Conservation (phyloP, 2,888 invertebrate genomes). For the Pachliopta kotzebuea region DNA sequence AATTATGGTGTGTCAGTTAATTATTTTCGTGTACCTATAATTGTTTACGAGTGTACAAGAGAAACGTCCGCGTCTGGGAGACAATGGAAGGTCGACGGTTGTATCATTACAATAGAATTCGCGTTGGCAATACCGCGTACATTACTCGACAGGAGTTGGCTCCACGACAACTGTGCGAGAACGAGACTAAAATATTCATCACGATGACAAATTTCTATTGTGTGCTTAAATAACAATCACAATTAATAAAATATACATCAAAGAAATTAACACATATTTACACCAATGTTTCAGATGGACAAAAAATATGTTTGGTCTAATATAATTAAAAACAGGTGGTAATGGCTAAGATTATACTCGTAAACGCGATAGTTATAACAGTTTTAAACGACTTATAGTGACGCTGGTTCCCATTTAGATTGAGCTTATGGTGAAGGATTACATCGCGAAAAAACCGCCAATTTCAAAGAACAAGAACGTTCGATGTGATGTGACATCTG, state of each 20-base stretch:
- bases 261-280: conserved; percentile 1
- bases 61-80: conserved; percentile 57
- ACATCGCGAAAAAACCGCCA: no score
- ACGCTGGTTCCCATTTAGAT: no score
- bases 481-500: no score
- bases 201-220: conserved; percentile 39
- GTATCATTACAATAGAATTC: conserved; percentile 71
- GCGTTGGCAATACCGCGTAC: conserved; percentile 65
- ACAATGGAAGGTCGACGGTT: conserved; percentile 70
- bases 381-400: no score
- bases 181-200: conserved; percentile 38
- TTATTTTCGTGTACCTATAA: conserved; percentile 26
- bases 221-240: conserved; percentile 19
- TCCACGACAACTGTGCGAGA: conserved; percentile 54
- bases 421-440: no score
- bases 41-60: conserved; percentile 37
- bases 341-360: no score
- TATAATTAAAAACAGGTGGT: no score
- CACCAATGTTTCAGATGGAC: not conserved
- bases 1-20: conserved; percentile 26
- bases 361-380: no score
- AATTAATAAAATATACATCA: conserved; percentile 15
- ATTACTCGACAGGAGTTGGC: conserved; percentile 63
- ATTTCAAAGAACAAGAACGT: no score
- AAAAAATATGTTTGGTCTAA: not conserved